phyloP scores from a whole-genome alignment of 2,113 vertebrate genomes.

The Rhea americana region DNA sequence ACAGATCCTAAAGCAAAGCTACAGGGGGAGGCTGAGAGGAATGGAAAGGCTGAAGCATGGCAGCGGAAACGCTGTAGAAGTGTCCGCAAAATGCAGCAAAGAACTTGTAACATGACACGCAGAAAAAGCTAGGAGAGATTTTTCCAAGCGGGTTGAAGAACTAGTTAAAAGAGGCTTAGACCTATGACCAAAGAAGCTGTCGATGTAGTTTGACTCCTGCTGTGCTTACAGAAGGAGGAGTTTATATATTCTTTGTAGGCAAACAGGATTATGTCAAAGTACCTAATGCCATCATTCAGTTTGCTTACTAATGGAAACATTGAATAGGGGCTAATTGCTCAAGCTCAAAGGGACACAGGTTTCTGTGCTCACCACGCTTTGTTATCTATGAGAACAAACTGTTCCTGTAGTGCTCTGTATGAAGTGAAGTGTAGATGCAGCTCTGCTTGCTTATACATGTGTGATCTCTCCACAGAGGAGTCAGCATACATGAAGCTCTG shows the following conservation, averaged over 20 bases:
- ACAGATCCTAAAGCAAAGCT: not conserved
- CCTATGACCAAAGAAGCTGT: not conserved
- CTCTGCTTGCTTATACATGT: not conserved
- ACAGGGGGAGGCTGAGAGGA: not conserved
- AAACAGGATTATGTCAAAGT: conserved; percentile 52
- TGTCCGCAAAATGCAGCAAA: accelerated
- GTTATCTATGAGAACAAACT: not conserved
- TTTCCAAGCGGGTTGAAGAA: conserved; percentile 12
- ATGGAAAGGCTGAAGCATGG: not conserved
- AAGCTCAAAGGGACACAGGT: not conserved
- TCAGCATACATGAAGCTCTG: not conserved
- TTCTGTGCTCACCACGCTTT: not conserved
- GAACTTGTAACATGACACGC: not conserved
- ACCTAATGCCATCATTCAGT: not conserved
- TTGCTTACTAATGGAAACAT: conserved; percentile 20
- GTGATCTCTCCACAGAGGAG: not conserved
- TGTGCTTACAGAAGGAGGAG: conserved; percentile 38
- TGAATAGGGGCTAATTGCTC: not conserved
- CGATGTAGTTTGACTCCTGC: conserved; percentile 22
- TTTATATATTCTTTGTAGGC: conserved; percentile 1
- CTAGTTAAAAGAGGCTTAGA: conserved; percentile 35
- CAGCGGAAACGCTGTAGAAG: not conserved
- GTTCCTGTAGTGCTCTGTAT: not conserved
- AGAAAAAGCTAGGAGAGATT: not conserved
- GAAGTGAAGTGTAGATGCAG: not conserved